Conservation (phyloP, 2,797 vertebrate genomes). For the Menidia menidia region DNA sequence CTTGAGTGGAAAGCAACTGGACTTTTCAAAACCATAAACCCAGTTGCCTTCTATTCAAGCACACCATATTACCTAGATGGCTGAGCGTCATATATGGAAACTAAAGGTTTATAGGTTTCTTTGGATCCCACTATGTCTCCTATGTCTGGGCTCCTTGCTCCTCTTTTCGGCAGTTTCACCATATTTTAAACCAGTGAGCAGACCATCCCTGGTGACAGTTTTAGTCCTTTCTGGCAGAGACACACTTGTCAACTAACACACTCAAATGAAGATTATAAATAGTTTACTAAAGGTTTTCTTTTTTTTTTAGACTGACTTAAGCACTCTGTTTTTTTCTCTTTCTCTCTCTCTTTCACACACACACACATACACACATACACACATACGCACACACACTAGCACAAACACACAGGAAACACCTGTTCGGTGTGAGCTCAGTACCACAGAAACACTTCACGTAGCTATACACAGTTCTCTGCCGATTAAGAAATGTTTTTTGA, state of each 20-base stretch:
- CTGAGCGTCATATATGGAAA: neutral
- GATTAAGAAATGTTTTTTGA: neutral
- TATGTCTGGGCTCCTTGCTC: neutral
- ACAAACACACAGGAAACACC: constrained; percentile 79
- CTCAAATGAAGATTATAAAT: constrained; percentile 3
- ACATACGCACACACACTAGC: too few species aligned
- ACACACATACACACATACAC: too few species aligned
- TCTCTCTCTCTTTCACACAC: too few species aligned
- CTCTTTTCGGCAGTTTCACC: too few species aligned
- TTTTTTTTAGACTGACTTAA: neutral
- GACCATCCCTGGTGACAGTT: too few species aligned
- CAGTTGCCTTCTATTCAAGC: too few species aligned
- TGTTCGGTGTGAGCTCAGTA: constrained; percentile 72
- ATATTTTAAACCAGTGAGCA: too few species aligned
- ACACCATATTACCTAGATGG: too few species aligned
- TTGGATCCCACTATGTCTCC: neutral
- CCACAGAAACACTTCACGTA: constrained; percentile 71
- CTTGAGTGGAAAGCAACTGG: too few species aligned
- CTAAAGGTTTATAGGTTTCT: neutral
- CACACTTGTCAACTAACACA: too few species aligned
- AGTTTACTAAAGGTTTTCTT: neutral
- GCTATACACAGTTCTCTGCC: constrained; percentile 28
- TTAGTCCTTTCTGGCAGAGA: too few species aligned
- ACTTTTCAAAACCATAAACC: neutral
- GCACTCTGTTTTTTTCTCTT: neutral